Evolutionary conservation across 2,888 invertebrate species (phyloP), one percentile per base, ranked within the genome.

Genomic region (Pachymerium ferrugineum): DNA sequence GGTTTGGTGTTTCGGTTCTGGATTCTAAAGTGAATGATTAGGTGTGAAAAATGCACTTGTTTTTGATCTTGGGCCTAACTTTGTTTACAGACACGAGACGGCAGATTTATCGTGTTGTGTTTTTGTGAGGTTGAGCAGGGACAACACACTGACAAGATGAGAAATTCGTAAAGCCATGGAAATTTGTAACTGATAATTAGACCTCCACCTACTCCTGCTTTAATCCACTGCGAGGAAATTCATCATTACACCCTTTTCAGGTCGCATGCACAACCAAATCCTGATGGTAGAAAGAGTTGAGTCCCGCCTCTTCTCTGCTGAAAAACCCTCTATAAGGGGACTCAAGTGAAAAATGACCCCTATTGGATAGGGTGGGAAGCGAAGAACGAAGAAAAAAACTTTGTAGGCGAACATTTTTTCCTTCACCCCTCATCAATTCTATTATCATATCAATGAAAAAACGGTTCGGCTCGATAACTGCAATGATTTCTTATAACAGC

Each of bases 41-140:
- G 22, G 47, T 47, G 47, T 47, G 47, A 47, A 47, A 47, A 47
- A 47, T 47, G 47, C 47, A 47, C 47, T 47, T 47, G 47, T 47
- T 47, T 47, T 47, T 47, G 22, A 47, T 47, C 16, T 0, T 19
- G 6, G 8, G 19, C 47, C 16, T 22, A 47, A 12, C 16, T 38
- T 47, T 47, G 47, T 47, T 47, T 47, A 47, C 47, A 47, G 19
- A 47, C 47, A 47, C 4, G 47, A 47, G 22, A 47, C 47, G 16
- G 19, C 47, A 16, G 47, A 47, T 47, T 47, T 47, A 47, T 47
- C 47, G 47, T 47, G 47, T 47, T 47, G 16, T 47, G 47, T 47
- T 47, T 47, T n/a, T 19, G 19, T 8, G 8, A 47, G 22, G 6
- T 38, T 10, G 38, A 38, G 38, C 3, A 38, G 47, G 19, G 19